A percentile compares a stretch with the other conserved stretches of the same genome.
Evolutionary conservation across 2,113 vertebrate genomes (phyloP).

Genomic region (Neotragus moschatus): DNA sequence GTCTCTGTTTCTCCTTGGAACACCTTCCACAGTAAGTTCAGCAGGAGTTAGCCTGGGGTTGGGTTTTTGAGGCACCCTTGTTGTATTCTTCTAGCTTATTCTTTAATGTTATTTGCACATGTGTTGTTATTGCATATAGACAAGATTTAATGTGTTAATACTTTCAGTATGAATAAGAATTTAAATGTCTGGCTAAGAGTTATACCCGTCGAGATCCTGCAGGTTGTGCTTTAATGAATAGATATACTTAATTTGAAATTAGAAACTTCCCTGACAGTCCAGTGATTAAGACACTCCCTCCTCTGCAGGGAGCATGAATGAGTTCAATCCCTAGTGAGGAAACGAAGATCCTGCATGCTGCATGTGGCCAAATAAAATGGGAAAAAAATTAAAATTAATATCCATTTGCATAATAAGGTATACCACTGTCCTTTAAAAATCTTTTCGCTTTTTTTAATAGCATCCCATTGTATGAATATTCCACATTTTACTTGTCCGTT

Average conservation of each 20-base stretch:
- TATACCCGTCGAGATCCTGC: background rate
- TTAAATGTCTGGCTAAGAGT: background rate
- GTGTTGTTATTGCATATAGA: background rate
- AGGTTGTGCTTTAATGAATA: slow-evolving; percentile 7
- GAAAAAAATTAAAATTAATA: background rate
- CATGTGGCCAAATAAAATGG: background rate
- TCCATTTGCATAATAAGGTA: background rate
- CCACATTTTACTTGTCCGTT: background rate
- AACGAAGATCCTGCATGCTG: background rate
- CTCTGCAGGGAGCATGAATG: background rate
- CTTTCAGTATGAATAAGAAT: background rate
- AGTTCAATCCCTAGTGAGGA: background rate
- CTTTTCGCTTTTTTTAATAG: background rate
- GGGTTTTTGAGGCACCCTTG: background rate
- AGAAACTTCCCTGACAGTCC: background rate
- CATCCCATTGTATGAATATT: background rate
- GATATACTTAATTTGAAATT: background rate
- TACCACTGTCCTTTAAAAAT: slow-evolving; percentile 9
- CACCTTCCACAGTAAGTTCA: background rate
- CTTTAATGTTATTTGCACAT: background rate
- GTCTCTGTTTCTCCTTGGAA: background rate
- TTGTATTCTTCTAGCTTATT: background rate
- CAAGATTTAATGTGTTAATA: background rate
- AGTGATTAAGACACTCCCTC: background rate
- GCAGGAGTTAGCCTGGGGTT: background rate